Percentiles rank a stretch among this genome's conserved stretches.
phyloP scores from a whole-genome alignment of 2,797 vertebrate genomes.

The Bradypodion ventrale region DNA sequence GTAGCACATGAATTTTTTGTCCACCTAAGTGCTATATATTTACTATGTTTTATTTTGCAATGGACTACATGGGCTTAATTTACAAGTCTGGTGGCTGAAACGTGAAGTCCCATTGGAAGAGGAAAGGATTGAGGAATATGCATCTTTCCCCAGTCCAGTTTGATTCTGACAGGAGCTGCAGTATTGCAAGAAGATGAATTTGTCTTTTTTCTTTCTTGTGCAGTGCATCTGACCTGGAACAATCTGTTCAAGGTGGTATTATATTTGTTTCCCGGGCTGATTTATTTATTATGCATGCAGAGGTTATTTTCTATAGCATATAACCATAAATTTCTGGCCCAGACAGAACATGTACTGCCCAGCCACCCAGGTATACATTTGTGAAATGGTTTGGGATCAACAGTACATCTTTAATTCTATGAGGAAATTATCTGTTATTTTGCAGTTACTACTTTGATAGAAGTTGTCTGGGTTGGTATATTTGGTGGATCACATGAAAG shows the following conservation, averaged over 20 bases:
- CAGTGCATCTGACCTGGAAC: not conserved
- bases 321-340: constrained; percentile 1
- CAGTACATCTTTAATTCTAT: not conserved
- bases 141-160: too few species aligned
- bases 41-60: too few species aligned
- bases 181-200: not conserved
- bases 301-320: not conserved
- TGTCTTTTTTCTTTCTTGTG: not conserved
- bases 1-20: too few species aligned
- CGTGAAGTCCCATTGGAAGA: too few species aligned
- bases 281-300: constrained; percentile 15
- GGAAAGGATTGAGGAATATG: too few species aligned
- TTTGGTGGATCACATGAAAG: not conserved
- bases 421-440: not conserved
- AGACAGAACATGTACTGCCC: not conserved
- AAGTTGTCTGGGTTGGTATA: not conserved
- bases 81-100: too few species aligned
- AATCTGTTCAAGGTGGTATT: not conserved
- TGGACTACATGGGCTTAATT: too few species aligned
- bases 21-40: too few species aligned
- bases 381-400: not conserved
- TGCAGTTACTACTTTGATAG: not conserved
- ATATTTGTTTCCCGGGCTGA: not conserved
- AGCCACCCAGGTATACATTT: too few species aligned
- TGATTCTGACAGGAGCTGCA: not conserved